Base-by-base conservation (phyloP, 2,113 vertebrate genomes). In the Dipodomys stephensi region DNA sequence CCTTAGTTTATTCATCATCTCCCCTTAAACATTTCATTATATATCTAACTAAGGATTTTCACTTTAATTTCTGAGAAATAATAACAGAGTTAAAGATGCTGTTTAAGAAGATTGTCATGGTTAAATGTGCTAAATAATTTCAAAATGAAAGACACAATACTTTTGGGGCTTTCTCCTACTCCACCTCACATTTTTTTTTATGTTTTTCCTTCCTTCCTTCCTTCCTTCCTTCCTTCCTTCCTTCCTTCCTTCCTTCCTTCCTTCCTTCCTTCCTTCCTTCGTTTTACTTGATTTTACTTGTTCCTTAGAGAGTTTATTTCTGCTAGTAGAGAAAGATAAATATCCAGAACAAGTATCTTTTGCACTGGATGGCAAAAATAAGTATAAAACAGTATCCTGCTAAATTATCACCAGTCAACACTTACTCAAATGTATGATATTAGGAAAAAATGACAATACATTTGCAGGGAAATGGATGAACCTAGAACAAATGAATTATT, bases 381-480 rank as follows among this genome's bases (percentile, higher is more conserved):
- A 64, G 1, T 71, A 60, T 18, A 92, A 74, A 86, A 49, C 4
- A 23, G 72, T 89, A 91, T 83, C 88, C 84, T 95, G 53, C 78
- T 96, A 28, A 64, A 35, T 49, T 95, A 23, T 95, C 92, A 88
- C 30, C 74, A 97, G 60, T 94, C 74, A 83, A 96, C 88, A 90
- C 62, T 96, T 97, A 39, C 71, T 94, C 89, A 96, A 92, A 28
- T 74, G 90, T 65, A 91, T 82, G 57, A 92, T 95, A 69, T 88
- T 85, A 95, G 84, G 22, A 92, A 94, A 64, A 57, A 57, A 57
- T 57, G 53, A 57, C 53, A 57, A 57, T 57, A 13, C 15, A 57
- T 57, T 57, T 57, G 53, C 12, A 16, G 53, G 15, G 53, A 57
- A 57, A 57, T 57, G 53, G 15, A 18, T 57, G 53, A 57, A 18